phyloP scores from a whole-genome alignment of 2,888 invertebrate species.

The Smittia aterrima region DNA sequence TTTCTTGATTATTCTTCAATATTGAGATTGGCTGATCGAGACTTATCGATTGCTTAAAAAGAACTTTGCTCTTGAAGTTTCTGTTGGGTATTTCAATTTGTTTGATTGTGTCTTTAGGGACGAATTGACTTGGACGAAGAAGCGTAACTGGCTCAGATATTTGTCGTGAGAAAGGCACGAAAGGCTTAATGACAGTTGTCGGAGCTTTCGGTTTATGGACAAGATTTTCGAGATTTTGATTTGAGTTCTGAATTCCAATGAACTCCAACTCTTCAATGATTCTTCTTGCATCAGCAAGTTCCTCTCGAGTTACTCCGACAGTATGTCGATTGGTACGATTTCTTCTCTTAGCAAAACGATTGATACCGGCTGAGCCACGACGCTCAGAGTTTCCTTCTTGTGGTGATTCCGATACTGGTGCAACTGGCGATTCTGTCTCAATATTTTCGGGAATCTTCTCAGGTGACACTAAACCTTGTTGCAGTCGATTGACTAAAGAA shows the following conservation, averaged over 20 bases:
- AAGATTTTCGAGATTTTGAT: background rate
- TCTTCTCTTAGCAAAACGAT: conserved; percentile 58
- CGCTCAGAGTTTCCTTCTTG: conserved; percentile 46
- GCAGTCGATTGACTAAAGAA: conserved; percentile 67
- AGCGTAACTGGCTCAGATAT: conserved; percentile 44
- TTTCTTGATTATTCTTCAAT: conserved; percentile 24
- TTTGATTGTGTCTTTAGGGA: conserved; percentile 44
- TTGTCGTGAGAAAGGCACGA: conserved; percentile 23
- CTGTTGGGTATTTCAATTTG: background rate
- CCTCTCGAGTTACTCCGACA: conserved; percentile 78
- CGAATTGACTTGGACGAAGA: conserved; percentile 52
- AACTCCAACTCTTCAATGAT: conserved; percentile 66
- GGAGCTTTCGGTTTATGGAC: conserved; percentile 18
- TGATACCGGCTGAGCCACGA: conserved; percentile 49
- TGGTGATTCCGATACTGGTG: conserved; percentile 44
- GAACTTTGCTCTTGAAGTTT: conserved; percentile 7
- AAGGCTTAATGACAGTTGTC: conserved; percentile 40
- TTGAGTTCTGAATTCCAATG: conserved; percentile 47
- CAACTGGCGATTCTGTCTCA: conserved; percentile 35
- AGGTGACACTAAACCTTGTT: conserved; percentile 58
- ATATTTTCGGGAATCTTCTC: conserved; percentile 48
- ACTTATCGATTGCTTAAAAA: conserved; percentile 34
- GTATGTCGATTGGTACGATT: conserved; percentile 72
- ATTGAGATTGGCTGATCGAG: conserved; percentile 37
- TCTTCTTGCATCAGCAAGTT: conserved; percentile 73